Base-by-base conservation (phyloP, 2,888 invertebrate genomes). In the Pristionchus japonicus region DNA sequence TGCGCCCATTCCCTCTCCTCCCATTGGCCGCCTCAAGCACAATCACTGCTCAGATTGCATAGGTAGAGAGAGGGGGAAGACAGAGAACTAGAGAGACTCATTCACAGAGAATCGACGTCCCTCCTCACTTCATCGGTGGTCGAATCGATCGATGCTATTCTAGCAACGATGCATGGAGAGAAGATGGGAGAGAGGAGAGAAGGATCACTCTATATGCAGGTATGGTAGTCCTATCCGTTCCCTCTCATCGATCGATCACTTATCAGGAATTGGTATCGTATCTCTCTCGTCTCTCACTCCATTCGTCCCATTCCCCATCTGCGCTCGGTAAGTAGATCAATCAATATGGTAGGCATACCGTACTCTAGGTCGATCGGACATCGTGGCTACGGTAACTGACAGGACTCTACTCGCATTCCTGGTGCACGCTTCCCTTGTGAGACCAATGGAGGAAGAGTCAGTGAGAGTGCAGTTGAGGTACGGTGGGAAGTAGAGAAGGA, bases 341-440 rank as follows among this genome's bases (percentile, higher is more conserved):
- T 74, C 40, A 27, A 74, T 40, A 74, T 9, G 1, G 31, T 37
- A 67, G 15, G 34, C 31, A 13, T 67, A 67, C 64, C 34, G 64
- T 67, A 67, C 11, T 74, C 31, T 40, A 80, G 80, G 80, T 80
- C 34, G 82, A 82, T 82, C 82, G 34, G 82, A 82, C 23, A 82
- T 82, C 47, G 84, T 52, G 27, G 37, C 40, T 61, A 37, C 57
- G 9, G 47, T 87, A n/a, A 52, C 77, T 6, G 87, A 87, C 27
- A 20, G 57, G 11, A 77, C 87, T 37, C 87, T 87, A 20, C 77
- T 87, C n/a, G 31, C 52, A 37, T 97, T 98, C 93, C 96, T 98
- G 3, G 96, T 97, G 57, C 97, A 98, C 95, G 96, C 97, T 3
- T 97, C 97, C 91, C 96, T 98, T 87, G 95, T 95, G 37, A 96